Evolutionary conservation across 2,888 invertebrate genomes (phyloP), one percentile per base, ranked within the genome.

Genomic region (Halictus ligatus): DNA sequence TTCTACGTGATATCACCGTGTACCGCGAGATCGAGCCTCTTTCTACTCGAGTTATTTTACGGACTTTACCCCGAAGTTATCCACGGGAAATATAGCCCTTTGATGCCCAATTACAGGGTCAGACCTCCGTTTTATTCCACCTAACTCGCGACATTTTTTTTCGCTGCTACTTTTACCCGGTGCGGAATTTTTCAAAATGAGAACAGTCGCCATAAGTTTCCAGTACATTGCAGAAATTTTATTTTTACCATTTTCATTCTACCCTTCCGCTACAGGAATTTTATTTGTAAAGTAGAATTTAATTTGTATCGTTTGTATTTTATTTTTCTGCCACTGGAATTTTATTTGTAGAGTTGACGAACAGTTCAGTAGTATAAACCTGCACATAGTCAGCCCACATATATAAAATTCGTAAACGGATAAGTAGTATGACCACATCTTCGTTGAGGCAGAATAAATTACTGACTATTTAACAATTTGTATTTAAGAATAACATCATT

Each of bases 31-130:
- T 88, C 81, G 89, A 87, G 91, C 88, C 83, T 83, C 85, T 60
- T 75, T 54, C 46, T 15, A 73, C 25, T 35, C 71, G 35, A 60
- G 58, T 80, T 85, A 83, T 80, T 69, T 69, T 80, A 75, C 72
- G 25, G 15, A 40, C 71, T 43, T 67, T 60, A 48, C 46, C 64
- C 54, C 54, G 54, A 40, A 58, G 35, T 60, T 71, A 74, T 82
- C 76, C 78, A 50, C 64, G 81, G 75, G 86, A 94, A 93, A 93
- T 94, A 94, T 93, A 86, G 90, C 86, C 89, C 90, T 94, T 93
- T 92, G 91, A 93, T 94, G 94, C 93, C 93, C 93, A 93, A 94
- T 94, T 94, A 93, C 93, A 93, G 92, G 87, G 92, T 76, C 88
- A 88, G 80, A 80, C 87, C 12, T 21, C 80, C 90, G 86, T 87